Evolutionary conservation across 1,140 invertebrate genomes (phyloP), one percentile per base, ranked within the genome.

Genomic region (Oryzaephilus surinamensis): DNA sequence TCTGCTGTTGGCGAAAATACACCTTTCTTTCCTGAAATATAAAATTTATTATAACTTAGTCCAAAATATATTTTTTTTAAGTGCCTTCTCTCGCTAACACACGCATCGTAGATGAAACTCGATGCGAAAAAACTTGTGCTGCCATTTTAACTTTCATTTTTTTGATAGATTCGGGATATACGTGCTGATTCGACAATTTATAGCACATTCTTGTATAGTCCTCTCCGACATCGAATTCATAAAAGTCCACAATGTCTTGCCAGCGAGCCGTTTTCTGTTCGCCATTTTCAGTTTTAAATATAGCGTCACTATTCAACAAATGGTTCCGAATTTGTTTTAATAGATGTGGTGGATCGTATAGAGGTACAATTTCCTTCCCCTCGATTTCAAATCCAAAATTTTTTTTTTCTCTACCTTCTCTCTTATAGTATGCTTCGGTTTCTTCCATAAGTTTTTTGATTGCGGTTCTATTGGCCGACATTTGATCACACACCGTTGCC

Each of bases 401-500:
- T 33, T 24, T 4, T 5, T 12, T 12, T n/a, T 28, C 27, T n/a
- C 4, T n/a, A 6, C 27, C 27, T 28, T 28, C n/a, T 6, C 27
- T 11, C n/a, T 5, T 4, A 28, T n/a, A 28, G 4, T 28, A 4
- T 4, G 24, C 37, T 8, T 37, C 0, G 58, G 36, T 32, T 4
- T 20, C 19, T 20, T 20, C 8, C 19, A 20, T 5, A 4, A 20
- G 19, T 20, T 4, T 5, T 4, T 20, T 20, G 8, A 20, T 20
- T 5, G 19, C 19, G 4, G 19, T 8, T 20, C 8, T 4, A 20
- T 20, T 62, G 61, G 2, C 42, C 46, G 2, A 60, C 58, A 32
- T 65, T 57, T 0, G 55, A 54, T 6, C 44, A 26, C 0, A 70
- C 37, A 4, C 60, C 60, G 12, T 58, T 36, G 0, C 29, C 11